Evolutionary conservation across 2,888 invertebrate species (phyloP).

Genomic region (Synanthedon myopaeformis): DNA sequence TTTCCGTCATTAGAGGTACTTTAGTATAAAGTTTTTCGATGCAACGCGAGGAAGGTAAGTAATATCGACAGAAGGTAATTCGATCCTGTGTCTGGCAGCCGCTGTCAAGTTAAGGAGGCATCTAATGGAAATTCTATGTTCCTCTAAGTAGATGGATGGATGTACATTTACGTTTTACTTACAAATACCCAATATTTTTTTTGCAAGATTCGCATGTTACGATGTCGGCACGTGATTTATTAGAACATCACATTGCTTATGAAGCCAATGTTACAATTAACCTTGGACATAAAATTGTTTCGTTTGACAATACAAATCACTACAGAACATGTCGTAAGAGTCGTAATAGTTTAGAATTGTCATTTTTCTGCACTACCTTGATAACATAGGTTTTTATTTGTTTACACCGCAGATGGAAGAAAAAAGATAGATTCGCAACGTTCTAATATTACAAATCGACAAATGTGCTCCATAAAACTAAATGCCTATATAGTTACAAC

Average conservation of each 20-base stretch:
- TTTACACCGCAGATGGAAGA: too few species aligned
- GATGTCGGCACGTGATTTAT: slow-evolving; percentile 8
- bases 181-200: slow-evolving; percentile 18
- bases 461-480: too few species aligned
- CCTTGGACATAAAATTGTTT: not conserved
- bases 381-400: too few species aligned
- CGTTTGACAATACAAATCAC: too few species aligned
- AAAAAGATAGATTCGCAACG: too few species aligned
- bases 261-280: not conserved
- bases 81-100: slow-evolving; percentile 40
- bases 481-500: too few species aligned
- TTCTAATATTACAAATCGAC: too few species aligned
- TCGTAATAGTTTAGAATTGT: too few species aligned
- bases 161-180: slow-evolving; percentile 12
- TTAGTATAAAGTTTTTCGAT: not conserved
- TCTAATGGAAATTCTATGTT: slow-evolving; percentile 62
- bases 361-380: too few species aligned
- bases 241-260: slow-evolving; percentile 4
- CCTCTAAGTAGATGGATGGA: slow-evolving; percentile 27
- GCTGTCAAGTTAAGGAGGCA: slow-evolving; percentile 49
- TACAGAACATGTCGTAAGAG: too few species aligned
- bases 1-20: not conserved
- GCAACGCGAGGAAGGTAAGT: not conserved
- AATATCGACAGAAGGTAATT: slow-evolving; percentile 39
- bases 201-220: slow-evolving; percentile 5